phyloP scores from a whole-genome alignment of 2,888 invertebrate species.

The Acanthosepion lycidas region DNA sequence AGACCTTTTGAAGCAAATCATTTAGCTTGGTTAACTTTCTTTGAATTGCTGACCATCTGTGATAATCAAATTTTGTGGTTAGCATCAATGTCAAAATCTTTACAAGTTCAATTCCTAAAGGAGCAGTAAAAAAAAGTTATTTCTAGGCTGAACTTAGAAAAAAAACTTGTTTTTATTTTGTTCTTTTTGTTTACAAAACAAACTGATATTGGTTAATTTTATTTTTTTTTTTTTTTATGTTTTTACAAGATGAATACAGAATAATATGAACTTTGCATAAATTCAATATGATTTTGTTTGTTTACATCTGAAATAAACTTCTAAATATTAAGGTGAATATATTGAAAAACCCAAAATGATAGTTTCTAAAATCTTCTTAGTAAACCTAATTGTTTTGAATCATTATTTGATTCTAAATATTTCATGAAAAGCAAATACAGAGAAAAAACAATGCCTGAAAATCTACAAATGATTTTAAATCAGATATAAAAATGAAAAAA shows the following conservation, averaged over 20 bases:
- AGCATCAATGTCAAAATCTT: not conserved
- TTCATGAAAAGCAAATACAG: too few species aligned
- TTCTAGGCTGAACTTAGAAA: not conserved
- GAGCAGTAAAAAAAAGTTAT: not conserved
- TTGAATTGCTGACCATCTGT: not conserved
- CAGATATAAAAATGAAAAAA: too few species aligned
- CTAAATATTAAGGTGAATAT: not conserved
- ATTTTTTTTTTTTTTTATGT: not conserved
- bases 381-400: too few species aligned
- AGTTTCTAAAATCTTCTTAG: too few species aligned
- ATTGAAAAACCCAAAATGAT: too few species aligned
- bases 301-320: not conserved
- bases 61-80: constrained; percentile 24
- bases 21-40: not conserved
- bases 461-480: too few species aligned
- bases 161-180: not conserved
- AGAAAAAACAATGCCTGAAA: too few species aligned
- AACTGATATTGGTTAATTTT: not conserved
- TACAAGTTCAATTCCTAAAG: not conserved
- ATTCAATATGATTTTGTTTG: not conserved
- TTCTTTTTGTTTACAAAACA: not conserved
- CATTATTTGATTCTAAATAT: too few species aligned
- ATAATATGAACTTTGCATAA: not conserved
- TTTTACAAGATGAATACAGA: not conserved
- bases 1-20: not conserved